Conservation (phyloP, 2,113 vertebrate genomes). For the Phodopus roborovskii region DNA sequence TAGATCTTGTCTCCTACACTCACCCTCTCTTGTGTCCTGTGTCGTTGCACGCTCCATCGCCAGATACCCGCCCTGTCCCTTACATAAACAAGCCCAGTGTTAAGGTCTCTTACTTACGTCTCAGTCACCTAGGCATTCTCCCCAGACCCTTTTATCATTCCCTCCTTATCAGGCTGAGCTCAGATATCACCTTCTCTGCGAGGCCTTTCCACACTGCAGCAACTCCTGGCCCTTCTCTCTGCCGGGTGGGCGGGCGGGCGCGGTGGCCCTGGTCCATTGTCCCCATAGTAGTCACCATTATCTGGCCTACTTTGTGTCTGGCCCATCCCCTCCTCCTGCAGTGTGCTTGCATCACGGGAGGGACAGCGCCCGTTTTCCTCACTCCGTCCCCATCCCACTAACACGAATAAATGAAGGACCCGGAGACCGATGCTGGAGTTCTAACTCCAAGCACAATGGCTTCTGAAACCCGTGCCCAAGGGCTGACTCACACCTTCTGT, state of each 20-base stretch:
- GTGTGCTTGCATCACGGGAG: background rate
- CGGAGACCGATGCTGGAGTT: too few relatives aligned
- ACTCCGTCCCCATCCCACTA: background rate
- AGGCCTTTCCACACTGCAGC: background rate
- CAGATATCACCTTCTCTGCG: background rate
- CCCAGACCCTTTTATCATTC: background rate
- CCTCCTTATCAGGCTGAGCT: background rate
- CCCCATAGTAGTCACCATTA: background rate
- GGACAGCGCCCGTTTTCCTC: background rate
- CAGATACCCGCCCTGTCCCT: background rate
- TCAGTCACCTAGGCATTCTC: background rate
- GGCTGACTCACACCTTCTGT: background rate
- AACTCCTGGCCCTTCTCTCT: background rate
- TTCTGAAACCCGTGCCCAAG: background rate
- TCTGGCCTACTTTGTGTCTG: background rate
- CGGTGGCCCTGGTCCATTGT: background rate
- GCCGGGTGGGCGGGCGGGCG: too few relatives aligned
- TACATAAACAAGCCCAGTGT: background rate
- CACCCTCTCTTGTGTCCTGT: background rate
- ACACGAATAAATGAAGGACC: too few relatives aligned
- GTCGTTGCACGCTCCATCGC: background rate
- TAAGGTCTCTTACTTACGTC: background rate
- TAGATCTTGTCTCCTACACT: background rate
- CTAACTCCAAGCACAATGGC: background rate
- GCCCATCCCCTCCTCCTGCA: background rate